A percentile compares a stretch with the other conserved stretches of the same genome.
These are phyloP conservation scores for Octopus sinensis DNA, from an alignment of 1,140 invertebrate genomes.

Conservation along the genomic window DNA sequence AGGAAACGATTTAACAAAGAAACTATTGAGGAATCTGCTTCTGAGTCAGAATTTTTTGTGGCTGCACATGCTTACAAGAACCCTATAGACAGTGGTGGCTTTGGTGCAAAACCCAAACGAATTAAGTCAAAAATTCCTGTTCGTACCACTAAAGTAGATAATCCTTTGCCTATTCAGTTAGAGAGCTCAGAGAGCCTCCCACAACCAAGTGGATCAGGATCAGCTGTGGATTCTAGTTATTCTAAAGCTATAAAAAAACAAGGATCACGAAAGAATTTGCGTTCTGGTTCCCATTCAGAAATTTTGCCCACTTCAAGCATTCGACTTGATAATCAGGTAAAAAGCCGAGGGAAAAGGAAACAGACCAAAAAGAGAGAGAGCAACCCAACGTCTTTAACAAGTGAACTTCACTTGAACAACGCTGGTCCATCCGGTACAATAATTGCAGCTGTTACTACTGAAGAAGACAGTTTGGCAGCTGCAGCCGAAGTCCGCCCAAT, in stretches of 20 bases:
- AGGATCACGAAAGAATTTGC: neutral
- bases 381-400: neutral
- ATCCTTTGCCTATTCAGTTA: neutral
- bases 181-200: neutral
- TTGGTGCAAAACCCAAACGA: conserved; percentile 6
- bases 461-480: neutral
- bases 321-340: neutral
- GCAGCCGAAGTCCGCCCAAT: neutral
- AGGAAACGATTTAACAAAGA: conserved; percentile 8
- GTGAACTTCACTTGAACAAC: conserved; percentile 7
- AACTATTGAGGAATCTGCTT: neutral
- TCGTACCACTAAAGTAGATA: neutral
- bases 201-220: conserved; percentile 6
- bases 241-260: conserved; percentile 4
- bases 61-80: neutral
- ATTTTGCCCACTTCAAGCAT: neutral
- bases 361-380: neutral
- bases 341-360: neutral
- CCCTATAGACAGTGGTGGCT: neutral
- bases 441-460: neutral
- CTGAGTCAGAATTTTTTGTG: neutral
- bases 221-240: neutral
- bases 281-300: conserved; percentile 7
- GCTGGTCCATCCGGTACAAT: neutral
- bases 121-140: conserved; percentile 4